These are phyloP conservation scores for Pediacus dermestoides DNA, from an alignment of 2,888 invertebrate genomes.

Conservation along the genomic window DNA sequence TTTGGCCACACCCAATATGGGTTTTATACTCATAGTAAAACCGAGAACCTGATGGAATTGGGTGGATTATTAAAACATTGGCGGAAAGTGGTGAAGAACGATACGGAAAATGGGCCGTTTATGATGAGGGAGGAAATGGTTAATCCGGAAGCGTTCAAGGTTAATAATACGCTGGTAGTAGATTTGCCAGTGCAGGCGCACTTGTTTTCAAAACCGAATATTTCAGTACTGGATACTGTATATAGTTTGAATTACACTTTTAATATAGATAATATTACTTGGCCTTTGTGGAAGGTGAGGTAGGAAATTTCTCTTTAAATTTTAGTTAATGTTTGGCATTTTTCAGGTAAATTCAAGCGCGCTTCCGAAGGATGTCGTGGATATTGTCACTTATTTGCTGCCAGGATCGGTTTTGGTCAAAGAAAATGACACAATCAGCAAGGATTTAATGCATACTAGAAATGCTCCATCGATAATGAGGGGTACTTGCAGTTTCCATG, in stretches of 20 bases:
- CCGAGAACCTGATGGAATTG: slow-evolving; percentile 61
- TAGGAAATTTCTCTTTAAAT: slow-evolving; percentile 8
- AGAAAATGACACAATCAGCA: slow-evolving; percentile 35
- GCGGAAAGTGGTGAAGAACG: slow-evolving; percentile 58
- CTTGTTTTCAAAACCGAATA: slow-evolving; percentile 36
- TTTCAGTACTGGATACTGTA: slow-evolving; percentile 29
- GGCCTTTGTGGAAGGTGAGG: slow-evolving; percentile 56
- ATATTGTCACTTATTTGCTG: slow-evolving; percentile 70
- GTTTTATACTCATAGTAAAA: slow-evolving; percentile 63
- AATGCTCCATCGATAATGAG: slow-evolving; percentile 62
- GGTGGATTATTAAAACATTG: slow-evolving; percentile 60
- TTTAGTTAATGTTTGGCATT: slow-evolving; percentile 10
- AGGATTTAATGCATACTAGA: slow-evolving; percentile 49
- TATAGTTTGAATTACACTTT: slow-evolving; percentile 37
- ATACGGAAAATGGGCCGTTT: slow-evolving; percentile 48
- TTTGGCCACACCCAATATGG: slow-evolving; percentile 55
- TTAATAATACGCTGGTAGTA: slow-evolving; percentile 42
- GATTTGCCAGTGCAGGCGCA: slow-evolving; percentile 46
- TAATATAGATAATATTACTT: slow-evolving; percentile 41
- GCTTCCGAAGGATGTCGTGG: slow-evolving; percentile 50
- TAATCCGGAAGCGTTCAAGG: slow-evolving; percentile 40
- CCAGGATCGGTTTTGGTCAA: slow-evolving; percentile 66
- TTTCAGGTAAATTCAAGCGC: slow-evolving; percentile 30
- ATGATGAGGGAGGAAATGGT: slow-evolving; percentile 43
- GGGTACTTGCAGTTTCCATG: slow-evolving; percentile 53